Base-by-base conservation (phyloP, 2,797 vertebrate species). In the Otus scops region DNA sequence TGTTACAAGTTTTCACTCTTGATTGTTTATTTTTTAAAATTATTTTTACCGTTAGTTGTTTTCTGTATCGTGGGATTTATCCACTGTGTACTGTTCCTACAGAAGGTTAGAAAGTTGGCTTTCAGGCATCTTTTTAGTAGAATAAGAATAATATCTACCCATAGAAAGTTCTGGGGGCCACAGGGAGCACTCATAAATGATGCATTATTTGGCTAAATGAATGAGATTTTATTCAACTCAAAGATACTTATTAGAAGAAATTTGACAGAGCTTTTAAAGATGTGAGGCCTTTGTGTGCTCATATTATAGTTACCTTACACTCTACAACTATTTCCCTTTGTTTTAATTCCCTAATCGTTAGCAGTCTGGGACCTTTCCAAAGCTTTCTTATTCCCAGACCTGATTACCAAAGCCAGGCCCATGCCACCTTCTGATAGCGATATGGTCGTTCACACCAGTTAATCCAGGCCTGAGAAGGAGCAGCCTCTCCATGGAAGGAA, bases 361-460 rank as follows among this genome's bases (percentile, higher is more conserved):
- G 57, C 41, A 8, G 5, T 23, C 45, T 22, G 48, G 54, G 36
- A 48, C 45, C 13, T 56, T 80, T 20, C n/a, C 68, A 74, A 53
- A 86, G 38, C 28, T 76, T 60, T 88, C 63, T 65, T 79, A 53
- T 45, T 86, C 50, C 11, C 59, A 68, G 36, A 11, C 21, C 32
- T 64, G 38, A n/a, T 59, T 64, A 30, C 32, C 59, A 86, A 43
- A 56, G 32, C 32, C n/a, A 82, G 13, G 30, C 26, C 22, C 3
- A 0, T 39, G 43, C 19, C 26, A 30, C 27, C 13, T 47, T 73
- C 54, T 1, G 0, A 8, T 73, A 53, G 6, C 0, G 0, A 3
- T 67, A 13, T 32, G 59, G 38, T 61, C 4, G 0, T 48, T 70
- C 24, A 39, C 0, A 4, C 16, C 30, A 24, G 41, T 67, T 61